Conservation (phyloP, 2,113 vertebrate species). For the Muntiacus reevesi region DNA sequence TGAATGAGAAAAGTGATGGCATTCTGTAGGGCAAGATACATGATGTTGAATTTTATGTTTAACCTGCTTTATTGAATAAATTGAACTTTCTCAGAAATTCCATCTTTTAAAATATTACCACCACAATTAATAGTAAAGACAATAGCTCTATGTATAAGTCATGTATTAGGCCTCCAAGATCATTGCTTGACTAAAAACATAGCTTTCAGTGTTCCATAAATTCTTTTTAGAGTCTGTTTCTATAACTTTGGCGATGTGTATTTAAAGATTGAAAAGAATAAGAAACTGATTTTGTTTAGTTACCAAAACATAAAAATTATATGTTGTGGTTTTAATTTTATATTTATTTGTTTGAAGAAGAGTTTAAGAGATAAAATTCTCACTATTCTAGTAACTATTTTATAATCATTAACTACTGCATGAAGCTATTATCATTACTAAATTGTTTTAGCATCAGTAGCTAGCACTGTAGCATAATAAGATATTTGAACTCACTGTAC, state of each 20-base stretch:
- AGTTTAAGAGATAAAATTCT: not conserved
- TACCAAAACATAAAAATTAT: not conserved
- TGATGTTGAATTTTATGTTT: not conserved
- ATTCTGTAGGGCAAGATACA: not conserved
- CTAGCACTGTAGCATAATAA: not conserved
- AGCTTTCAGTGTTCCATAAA: not conserved
- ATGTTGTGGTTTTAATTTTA: not conserved
- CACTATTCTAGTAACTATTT: not conserved
- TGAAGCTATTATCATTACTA: not conserved
- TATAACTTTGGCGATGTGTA: not conserved
- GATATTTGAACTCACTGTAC: not conserved
- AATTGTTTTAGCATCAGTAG: not conserved
- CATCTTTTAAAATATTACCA: not conserved
- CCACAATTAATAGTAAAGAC: not conserved
- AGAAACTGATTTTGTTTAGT: not conserved
- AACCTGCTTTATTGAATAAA: not conserved
- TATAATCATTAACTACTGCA: not conserved
- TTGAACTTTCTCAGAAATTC: not conserved
- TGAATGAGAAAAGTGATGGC: not conserved
- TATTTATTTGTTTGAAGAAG: not conserved
- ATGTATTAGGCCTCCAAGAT: not conserved
- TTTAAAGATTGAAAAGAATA: not conserved
- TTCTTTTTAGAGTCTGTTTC: not conserved
- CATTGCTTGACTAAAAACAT: not conserved
- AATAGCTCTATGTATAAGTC: not conserved